Conservation (phyloP, 1,140 invertebrate genomes). For the Drosophila sturtevanti region DNA sequence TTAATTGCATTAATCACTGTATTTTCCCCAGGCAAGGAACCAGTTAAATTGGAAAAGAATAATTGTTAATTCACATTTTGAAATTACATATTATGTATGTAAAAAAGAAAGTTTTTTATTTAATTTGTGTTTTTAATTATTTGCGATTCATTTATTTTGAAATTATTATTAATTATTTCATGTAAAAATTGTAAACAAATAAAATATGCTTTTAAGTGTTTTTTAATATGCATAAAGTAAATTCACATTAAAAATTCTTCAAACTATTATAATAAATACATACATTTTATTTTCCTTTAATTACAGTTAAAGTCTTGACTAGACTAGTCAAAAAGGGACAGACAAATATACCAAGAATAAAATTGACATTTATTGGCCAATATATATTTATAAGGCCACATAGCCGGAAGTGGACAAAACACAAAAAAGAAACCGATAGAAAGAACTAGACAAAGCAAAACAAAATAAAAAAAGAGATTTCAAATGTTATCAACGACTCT, state of each 20-base stretch:
- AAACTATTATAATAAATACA: background rate
- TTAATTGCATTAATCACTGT: conserved; percentile 73
- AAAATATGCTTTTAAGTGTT: too few relatives aligned
- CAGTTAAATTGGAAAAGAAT: too few relatives aligned
- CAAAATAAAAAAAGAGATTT: conserved; percentile 28
- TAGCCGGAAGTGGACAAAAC: conserved; percentile 34
- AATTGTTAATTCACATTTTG: too few relatives aligned
- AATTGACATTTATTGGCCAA: conserved; percentile 80
- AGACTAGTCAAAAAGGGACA: conserved; percentile 4
- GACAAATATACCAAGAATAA: conserved; percentile 45
- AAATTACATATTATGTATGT: background rate
- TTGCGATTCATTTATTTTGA: too few relatives aligned
- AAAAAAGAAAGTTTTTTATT: too few relatives aligned
- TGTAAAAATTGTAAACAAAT: too few relatives aligned
- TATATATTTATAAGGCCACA: conserved; percentile 69
- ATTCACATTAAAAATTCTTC: too few relatives aligned
- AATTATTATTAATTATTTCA: too few relatives aligned
- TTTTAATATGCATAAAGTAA: too few relatives aligned
- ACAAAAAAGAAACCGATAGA: conserved; percentile 9
- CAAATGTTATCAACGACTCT: conserved; percentile 42
- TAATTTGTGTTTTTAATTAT: too few relatives aligned
- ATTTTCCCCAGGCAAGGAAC: conserved; percentile 29
- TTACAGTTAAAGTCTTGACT: conserved; percentile 42
- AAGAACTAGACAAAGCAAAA: conserved; percentile 18
- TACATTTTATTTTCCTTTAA: conserved; percentile 37